Percentiles rank a stretch among this genome's conserved stretches.
phyloP scores from a whole-genome alignment of 1,140 invertebrate species.

The Hylaeus anthracinus region DNA sequence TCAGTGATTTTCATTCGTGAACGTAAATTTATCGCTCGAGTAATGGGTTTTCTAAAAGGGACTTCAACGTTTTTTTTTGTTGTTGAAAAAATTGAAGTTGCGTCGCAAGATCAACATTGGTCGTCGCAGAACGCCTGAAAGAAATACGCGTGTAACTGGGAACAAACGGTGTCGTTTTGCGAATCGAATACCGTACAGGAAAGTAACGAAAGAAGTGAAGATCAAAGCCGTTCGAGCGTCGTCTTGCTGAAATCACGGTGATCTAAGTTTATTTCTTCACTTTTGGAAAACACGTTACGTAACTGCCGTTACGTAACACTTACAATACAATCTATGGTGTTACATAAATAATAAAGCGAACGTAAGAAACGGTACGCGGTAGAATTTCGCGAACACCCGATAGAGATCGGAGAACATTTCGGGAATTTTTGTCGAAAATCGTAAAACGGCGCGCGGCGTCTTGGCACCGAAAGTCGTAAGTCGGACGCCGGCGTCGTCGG shows the following conservation, averaged over 20 bases:
- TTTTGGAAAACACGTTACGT: constrained; percentile 43
- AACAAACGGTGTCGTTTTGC: constrained; percentile 4
- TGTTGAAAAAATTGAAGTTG: no score
- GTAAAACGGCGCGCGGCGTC: background rate
- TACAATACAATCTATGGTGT: constrained; percentile 37
- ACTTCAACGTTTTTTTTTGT: no score
- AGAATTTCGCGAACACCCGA: background rate
- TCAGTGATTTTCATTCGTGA: no score
- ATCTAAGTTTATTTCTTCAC: constrained; percentile 49
- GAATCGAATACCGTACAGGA: background rate
- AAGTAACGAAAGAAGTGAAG: constrained; percentile 12
- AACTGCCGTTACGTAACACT: constrained; percentile 25
- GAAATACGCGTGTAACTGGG: background rate
- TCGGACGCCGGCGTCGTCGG: background rate
- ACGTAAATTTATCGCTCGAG: no score
- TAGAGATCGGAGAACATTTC: background rate
- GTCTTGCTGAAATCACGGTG: constrained; percentile 38
- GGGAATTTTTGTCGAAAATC: background rate
- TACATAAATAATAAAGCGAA: constrained; percentile 40
- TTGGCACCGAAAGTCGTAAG: constrained; percentile 12
- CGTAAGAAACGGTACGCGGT: background rate
- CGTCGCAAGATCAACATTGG: background rate
- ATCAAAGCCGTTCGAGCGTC: constrained; percentile 28
- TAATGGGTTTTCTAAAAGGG: no score
- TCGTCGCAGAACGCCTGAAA: background rate